Evolutionary conservation across 1,140 invertebrate genomes (phyloP), one percentile per base, ranked within the genome.

Genomic region (Rhagoletis pomonella): DNA sequence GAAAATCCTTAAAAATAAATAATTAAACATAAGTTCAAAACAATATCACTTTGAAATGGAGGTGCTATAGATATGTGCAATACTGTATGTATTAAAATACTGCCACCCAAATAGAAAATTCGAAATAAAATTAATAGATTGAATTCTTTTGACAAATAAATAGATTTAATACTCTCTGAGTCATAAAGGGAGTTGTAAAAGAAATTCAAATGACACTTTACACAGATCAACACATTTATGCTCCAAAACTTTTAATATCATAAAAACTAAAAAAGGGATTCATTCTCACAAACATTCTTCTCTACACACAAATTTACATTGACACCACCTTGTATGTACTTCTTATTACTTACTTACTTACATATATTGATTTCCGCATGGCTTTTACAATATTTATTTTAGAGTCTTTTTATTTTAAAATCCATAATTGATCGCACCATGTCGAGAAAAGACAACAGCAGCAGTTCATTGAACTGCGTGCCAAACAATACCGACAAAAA

Each of bases 401-500:
- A 73, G 14, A 47, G 17, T 19, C 14, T 64, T n/a, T n/a, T 62
- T 86, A 73, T 50, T 86, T 86, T 47, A 47, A 47, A 86, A 85
- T 85, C 55, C 50, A 58, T 85, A 59, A 85, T 85, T 85, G 58
- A 85, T 85, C 81, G 50, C 50, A 59, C 17, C 81, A 58, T 29
- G 50, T 39, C n/a, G 50, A 12, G 50, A 60, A 58, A 47, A 39
- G 58, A 39, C 19, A 42, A 39, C 85, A 47, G 42, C 39, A 85
- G 55, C 58, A 62, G 85, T 86, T 86, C 85, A 86, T 44, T 39
- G 85, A 86, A 86, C 85, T 86, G 59, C 60, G 17, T 42, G 44
- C 39, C 69, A 73, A 73, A 73, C 69, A 73, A 73, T 47, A 73
- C 39, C 69, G 69, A 73, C 69, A 73, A 73, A 44, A 73, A 50